A percentile compares a stretch with the other conserved stretches of the same genome.
These are phyloP conservation scores for Choloepus didactylus DNA, from an alignment of 2,797 vertebrate genomes.

Conservation along the genomic window DNA sequence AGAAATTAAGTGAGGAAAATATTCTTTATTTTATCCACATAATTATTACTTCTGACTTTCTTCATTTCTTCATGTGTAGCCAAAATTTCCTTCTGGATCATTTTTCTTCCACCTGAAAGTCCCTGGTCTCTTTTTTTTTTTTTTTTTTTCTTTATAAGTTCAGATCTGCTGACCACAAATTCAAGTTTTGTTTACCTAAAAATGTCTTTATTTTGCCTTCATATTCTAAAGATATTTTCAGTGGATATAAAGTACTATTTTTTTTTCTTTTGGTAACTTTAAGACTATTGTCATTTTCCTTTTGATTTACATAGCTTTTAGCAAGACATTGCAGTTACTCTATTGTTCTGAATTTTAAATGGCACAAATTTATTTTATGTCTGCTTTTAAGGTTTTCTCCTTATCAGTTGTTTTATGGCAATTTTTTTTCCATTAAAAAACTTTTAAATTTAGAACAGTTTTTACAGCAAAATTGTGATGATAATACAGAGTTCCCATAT, in stretches of 20 bases:
- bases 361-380: neutral
- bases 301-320: neutral
- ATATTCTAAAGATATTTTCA: neutral
- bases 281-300: neutral
- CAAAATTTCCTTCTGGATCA: neutral
- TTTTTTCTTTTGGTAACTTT: neutral
- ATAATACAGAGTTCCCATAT: neutral
- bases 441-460: neutral
- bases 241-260: neutral
- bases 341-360: neutral
- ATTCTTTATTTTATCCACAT: neutral
- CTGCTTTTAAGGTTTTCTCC: neutral
- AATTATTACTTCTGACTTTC: neutral
- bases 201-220: too few species aligned
- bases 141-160: neutral
- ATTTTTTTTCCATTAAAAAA: neutral
- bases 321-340: neutral
- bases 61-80: neutral
- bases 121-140: too few species aligned
- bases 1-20: neutral
- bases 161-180: neutral
- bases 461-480: neutral
- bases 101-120: neutral
- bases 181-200: neutral
- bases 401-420: neutral